Evolutionary conservation across 2,888 invertebrate genomes (phyloP).

Genomic region (Phalera bucephala): DNA sequence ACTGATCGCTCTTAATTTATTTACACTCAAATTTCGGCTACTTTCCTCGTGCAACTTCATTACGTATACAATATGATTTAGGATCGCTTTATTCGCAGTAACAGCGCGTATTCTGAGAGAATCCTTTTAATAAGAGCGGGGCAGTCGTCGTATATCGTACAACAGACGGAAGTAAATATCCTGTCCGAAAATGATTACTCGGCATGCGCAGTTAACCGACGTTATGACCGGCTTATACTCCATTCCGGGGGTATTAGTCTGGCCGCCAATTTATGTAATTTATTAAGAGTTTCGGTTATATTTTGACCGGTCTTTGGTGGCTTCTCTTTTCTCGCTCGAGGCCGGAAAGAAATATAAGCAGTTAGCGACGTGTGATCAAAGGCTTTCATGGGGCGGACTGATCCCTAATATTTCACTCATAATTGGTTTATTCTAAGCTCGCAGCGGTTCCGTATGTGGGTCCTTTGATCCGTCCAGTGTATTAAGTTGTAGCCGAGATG

Average conservation of each 20-base stretch:
- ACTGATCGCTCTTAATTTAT: conserved; percentile 65
- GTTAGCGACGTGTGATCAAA: conserved; percentile 73
- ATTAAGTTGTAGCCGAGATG: conserved; percentile 76
- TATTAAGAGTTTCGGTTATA: conserved; percentile 75
- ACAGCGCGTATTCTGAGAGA: conserved; percentile 22
- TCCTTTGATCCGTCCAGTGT: conserved; percentile 79
- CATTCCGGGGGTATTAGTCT: conserved; percentile 78
- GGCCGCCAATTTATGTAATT: conserved; percentile 77
- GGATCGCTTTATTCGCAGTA: conserved; percentile 16
- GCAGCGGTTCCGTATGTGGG: conserved; percentile 73
- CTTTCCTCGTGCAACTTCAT: conserved; percentile 37
- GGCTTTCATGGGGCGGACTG: conserved; percentile 65
- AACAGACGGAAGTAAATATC: conserved; percentile 77
- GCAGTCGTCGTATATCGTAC: conserved; percentile 52
- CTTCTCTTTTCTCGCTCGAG: conserved; percentile 61
- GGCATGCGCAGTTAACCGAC: conserved; percentile 72
- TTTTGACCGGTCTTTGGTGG: conserved; percentile 62
- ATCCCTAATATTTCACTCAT: conserved; percentile 83
- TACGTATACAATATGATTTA: conserved; percentile 33
- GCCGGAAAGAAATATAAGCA: conserved; percentile 70
- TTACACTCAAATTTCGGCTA: conserved; percentile 44
- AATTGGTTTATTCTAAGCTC: conserved; percentile 83
- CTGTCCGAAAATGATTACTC: conserved; percentile 79
- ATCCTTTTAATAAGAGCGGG: conserved; percentile 61
- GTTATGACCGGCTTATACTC: conserved; percentile 77